Evolutionary conservation across 2,113 vertebrate genomes (phyloP).

Genomic region (Lepus americanus): DNA sequence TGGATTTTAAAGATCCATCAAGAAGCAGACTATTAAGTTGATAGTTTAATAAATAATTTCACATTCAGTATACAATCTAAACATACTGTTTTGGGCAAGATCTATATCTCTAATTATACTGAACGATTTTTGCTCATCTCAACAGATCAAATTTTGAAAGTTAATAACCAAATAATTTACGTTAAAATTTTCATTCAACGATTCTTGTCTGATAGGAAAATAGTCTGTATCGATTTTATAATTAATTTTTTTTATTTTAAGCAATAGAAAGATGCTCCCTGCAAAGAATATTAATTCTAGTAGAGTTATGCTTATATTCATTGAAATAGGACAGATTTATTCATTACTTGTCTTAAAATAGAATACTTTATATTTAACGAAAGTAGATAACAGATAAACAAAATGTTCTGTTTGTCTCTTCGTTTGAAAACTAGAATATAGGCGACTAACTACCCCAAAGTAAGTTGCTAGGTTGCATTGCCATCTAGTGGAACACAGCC

Average conservation of each 20-base stretch:
- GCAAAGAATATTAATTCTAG: not conserved
- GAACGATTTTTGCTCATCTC: not conserved
- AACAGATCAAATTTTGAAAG: not conserved
- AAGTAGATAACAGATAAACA: not conserved
- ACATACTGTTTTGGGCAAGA: not conserved
- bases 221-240: constrained; percentile 13
- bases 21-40: not conserved
- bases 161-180: not conserved
- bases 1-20: not conserved
- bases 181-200: not conserved
- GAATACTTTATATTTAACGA: constrained; percentile 27
- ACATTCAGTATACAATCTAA: constrained; percentile 40
- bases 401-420: constrained; percentile 5
- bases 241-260: constrained; percentile 42
- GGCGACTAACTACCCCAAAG: not conserved
- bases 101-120: not conserved
- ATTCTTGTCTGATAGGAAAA: not conserved
- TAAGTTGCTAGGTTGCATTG: constrained; percentile 82
- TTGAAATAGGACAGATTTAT: not conserved
- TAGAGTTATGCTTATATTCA: not conserved
- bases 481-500: constrained; percentile 82
- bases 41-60: constrained; percentile 48
- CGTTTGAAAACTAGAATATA: not conserved
- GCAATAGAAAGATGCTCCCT: not conserved
- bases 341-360: not conserved